Conservation (phyloP, 1,140 invertebrate genomes). For the Drosophila santomea region DNA sequence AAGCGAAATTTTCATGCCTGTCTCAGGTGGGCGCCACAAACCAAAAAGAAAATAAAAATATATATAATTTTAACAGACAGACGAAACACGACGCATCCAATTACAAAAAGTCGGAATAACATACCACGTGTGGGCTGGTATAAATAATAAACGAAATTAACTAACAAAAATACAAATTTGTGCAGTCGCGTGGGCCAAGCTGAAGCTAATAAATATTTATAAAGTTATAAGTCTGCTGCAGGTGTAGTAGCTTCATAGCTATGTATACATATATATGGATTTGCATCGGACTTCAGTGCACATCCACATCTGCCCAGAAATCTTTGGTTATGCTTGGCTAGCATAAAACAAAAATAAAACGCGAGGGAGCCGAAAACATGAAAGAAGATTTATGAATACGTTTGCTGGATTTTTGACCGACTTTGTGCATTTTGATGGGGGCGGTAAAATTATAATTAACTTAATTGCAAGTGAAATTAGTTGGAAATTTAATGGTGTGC, state of each 20-base stretch:
- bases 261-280: constrained; percentile 23
- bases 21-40: constrained; percentile 59
- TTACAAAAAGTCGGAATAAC: constrained; percentile 54
- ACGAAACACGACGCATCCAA: constrained; percentile 68
- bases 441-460: constrained; percentile 77
- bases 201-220: constrained; percentile 73
- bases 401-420: constrained; percentile 56
- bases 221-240: constrained; percentile 38
- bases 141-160: constrained; percentile 58
- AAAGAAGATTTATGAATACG: constrained; percentile 61
- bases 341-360: constrained; percentile 32
- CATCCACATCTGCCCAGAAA: constrained; percentile 29
- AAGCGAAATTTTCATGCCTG: constrained; percentile 42
- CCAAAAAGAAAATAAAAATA: constrained; percentile 1
- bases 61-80: constrained; percentile 24
- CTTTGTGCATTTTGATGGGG: constrained; percentile 44
- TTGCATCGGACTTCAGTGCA: constrained; percentile 46
- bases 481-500: constrained; percentile 71
- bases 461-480: constrained; percentile 82
- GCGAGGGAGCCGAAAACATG: constrained; percentile 26
- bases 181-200: constrained; percentile 52
- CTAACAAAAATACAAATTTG: constrained; percentile 60
- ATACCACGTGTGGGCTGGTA: constrained; percentile 58
- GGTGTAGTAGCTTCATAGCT: constrained; percentile 39
- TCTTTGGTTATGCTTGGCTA: constrained; percentile 57